Percentiles rank a stretch among this genome's conserved stretches.
phyloP scores from a whole-genome alignment of 2,113 vertebrate species.

The Trochalopteron elliotii region DNA sequence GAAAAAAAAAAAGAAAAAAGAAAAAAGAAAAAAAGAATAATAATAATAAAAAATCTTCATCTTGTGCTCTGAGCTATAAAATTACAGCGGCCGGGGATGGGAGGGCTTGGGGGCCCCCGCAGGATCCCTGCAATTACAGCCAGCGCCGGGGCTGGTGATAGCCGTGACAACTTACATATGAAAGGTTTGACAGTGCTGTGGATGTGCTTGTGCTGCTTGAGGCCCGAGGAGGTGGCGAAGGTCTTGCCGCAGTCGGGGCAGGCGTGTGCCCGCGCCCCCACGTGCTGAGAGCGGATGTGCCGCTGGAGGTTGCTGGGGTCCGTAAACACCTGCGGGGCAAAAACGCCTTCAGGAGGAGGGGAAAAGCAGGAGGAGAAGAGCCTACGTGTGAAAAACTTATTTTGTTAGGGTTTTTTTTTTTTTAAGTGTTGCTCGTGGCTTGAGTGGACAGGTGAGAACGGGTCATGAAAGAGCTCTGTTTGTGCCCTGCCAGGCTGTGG shows the following conservation, averaged over 20 bases:
- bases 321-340: conserved; percentile 87
- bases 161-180: conserved; percentile 93
- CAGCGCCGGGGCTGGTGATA: conserved; percentile 19
- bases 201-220: conserved; percentile 99
- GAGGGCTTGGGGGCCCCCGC: conserved; percentile 22
- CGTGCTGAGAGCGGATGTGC: conserved; percentile 98
- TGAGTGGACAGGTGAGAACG: rapidly evolving
- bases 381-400: rapidly evolving
- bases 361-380: rapidly evolving
- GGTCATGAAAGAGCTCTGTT: rapidly evolving
- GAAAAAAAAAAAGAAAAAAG: background rate
- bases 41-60: background rate
- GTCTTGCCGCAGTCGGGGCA: conserved; percentile 99
- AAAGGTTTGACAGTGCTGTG: conserved; percentile 99
- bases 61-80: conserved; percentile 56
- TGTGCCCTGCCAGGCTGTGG: background rate
- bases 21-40: background rate
- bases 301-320: conserved; percentile 99
- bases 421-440: rapidly evolving
- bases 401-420: rapidly evolving
- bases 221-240: conserved; percentile 97
- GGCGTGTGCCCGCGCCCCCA: conserved; percentile 93
- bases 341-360: background rate
- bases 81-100: conserved; percentile 56
- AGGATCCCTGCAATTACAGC: conserved; percentile 70